Percentiles rank a stretch among this genome's conserved stretches.
Evolutionary conservation across 2,113 vertebrate species (phyloP).

Genomic region (Narcine bancroftii): DNA sequence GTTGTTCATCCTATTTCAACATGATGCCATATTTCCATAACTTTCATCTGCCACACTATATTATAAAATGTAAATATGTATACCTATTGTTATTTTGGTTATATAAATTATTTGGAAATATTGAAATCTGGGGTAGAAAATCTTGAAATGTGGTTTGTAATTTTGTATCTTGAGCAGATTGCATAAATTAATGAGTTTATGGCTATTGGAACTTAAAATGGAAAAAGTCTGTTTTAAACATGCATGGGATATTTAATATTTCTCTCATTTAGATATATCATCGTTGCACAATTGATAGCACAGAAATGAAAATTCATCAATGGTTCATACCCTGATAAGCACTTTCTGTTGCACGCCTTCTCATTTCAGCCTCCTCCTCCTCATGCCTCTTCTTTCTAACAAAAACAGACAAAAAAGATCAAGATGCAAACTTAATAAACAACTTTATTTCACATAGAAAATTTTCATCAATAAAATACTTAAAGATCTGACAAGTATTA

Average conservation of each 20-base stretch:
- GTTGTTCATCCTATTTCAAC: no score
- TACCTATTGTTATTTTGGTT: not conserved
- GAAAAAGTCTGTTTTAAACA: not conserved
- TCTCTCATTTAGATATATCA: no score
- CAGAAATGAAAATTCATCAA: not conserved
- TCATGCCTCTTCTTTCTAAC: constrained; percentile 89
- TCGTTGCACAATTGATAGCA: not conserved
- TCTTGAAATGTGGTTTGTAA: not conserved
- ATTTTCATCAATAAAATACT: not conserved
- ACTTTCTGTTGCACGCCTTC: constrained; percentile 86
- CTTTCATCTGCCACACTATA: no score
- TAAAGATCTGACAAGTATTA: not conserved
- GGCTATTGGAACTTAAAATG: not conserved
- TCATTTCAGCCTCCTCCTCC: constrained; percentile 91
- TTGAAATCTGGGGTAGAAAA: not conserved
- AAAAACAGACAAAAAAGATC: not conserved
- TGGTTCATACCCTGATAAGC: constrained; percentile 79
- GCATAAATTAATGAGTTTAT: not conserved
- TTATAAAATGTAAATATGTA: not conserved
- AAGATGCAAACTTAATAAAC: not conserved
- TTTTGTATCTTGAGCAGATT: not conserved
- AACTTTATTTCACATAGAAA: not conserved
- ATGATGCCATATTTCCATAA: no score
- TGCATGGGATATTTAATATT: no score
- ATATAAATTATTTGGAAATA: not conserved